Percentiles rank a stretch among this genome's conserved stretches.
Conservation (phyloP, 2,888 invertebrate species). For the Notodromas monacha region DNA sequence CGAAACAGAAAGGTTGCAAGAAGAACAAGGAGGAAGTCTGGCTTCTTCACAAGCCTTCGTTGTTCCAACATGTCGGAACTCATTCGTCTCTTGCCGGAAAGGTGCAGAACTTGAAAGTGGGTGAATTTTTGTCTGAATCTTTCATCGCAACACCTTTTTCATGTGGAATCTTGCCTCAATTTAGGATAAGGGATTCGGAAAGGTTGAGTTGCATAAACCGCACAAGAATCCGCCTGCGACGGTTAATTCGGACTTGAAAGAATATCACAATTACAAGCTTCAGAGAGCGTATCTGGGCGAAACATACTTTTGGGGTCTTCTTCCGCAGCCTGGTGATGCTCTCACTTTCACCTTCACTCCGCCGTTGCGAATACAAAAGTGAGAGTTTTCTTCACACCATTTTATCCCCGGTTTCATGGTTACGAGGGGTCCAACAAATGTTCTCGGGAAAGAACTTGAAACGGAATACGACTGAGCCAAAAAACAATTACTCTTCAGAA, state of each 20-base stretch:
- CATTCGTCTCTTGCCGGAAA: conserved; percentile 83
- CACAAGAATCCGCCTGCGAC: conserved; percentile 39
- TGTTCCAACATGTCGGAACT: conserved; percentile 81
- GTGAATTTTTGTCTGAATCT: conserved; percentile 7
- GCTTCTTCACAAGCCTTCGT: conserved; percentile 52
- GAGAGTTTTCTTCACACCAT: too few species aligned
- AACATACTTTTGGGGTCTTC: conserved; percentile 62
- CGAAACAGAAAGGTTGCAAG: conserved; percentile 45
- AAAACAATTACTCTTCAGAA: too few species aligned
- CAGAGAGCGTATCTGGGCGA: conserved; percentile 51
- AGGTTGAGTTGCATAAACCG: conserved; percentile 37
- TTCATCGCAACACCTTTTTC: too few species aligned
- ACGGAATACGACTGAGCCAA: too few species aligned
- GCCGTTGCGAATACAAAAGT: too few species aligned
- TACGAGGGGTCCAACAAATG: too few species aligned
- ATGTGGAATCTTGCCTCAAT: conserved; percentile 11
- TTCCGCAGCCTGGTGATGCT: conserved; percentile 46
- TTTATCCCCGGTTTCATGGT: too few species aligned
- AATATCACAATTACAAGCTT: conserved; percentile 42
- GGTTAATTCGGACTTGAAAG: conserved; percentile 35
- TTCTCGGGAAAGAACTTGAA: too few species aligned
- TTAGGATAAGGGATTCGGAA: conserved; percentile 60
- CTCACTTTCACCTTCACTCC: conserved; percentile 42
- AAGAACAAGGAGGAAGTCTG: conserved; percentile 39
- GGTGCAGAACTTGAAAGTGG: conserved; percentile 68